Conservation (phyloP, 2,797 vertebrate genomes). For the Pyrocephalus nanus region DNA sequence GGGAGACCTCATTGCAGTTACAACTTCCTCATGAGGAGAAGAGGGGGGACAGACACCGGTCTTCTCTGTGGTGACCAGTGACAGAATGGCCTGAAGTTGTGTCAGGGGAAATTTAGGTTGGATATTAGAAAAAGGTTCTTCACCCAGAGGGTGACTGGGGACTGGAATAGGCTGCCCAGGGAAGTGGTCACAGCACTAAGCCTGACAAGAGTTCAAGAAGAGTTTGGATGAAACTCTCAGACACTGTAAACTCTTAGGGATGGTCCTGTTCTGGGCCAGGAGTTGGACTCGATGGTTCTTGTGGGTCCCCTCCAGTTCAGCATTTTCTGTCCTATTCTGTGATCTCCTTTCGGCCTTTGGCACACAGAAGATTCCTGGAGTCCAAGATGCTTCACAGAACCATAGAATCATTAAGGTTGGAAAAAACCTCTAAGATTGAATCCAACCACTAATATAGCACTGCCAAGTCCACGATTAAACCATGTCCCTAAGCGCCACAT, state of each 20-base stretch:
- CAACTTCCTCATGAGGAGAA: not conserved
- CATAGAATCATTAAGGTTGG: not conserved
- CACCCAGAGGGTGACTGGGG: not conserved
- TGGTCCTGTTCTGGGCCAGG: not conserved
- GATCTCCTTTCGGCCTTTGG: not conserved
- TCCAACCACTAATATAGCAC: not conserved
- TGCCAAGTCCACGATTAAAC: not conserved
- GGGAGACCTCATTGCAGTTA: not conserved
- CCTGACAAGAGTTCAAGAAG: not conserved
- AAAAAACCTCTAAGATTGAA: not conserved
- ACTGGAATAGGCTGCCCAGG: not conserved
- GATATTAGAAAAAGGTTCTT: not conserved
- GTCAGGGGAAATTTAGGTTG: not conserved
- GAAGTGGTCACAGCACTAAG: not conserved
- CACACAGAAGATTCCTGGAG: not conserved
- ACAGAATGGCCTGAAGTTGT: not conserved
- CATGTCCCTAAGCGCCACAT: not conserved
- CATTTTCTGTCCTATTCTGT: not conserved
- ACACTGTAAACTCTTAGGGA: not conserved
- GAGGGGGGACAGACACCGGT: not conserved
- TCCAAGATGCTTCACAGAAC: not conserved
- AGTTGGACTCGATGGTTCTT: not conserved
- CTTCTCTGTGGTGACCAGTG: not conserved
- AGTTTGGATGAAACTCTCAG: not conserved
- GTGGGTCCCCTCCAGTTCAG: not conserved